Evolutionary conservation across 2,113 vertebrate genomes (phyloP).

Genomic region (human): GRCh38 chr15:38430001-38430500

Average conservation of each 20-base stretch:
- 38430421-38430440: background rate
- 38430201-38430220: slow-evolving; percentile 2
- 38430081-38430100: background rate
- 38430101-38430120: background rate
- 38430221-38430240: background rate
- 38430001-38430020: too few relatives aligned
- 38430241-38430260: background rate
- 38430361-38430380: background rate
- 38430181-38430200: background rate
- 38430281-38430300: background rate
- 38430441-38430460: background rate
- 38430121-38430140: background rate
- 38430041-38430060: background rate
- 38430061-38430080: background rate
- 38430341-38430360: background rate
- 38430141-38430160: background rate
- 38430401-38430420: background rate
- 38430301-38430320: background rate
- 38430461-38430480: background rate
- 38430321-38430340: background rate
- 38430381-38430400: background rate
- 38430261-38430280: background rate
- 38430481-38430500: background rate
- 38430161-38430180: background rate
- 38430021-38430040: background rate